Conservation (phyloP, 2,797 vertebrate genomes). For the Clarias pachynema region DNA sequence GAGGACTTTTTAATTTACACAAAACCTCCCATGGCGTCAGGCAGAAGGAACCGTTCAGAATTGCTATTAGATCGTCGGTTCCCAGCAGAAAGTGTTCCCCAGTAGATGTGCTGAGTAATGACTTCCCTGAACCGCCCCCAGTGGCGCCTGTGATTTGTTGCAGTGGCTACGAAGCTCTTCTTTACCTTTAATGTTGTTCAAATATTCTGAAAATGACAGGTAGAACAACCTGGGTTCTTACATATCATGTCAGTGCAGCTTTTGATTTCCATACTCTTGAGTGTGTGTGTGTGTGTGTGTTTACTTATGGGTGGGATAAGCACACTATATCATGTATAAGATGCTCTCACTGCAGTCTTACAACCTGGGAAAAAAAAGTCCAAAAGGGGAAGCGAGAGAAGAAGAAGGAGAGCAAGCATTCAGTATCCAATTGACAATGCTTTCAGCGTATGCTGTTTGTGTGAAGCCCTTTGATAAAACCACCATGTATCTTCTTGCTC, state of each 20-base stretch:
- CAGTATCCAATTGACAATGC: constrained; percentile 44
- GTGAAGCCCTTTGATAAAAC: constrained; percentile 56
- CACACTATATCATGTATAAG: constrained; percentile 47
- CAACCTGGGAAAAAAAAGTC: constrained; percentile 8
- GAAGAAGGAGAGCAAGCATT: constrained; percentile 11
- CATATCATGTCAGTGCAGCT: constrained; percentile 15
- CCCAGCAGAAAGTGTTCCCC: constrained; percentile 16
- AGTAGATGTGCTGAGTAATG: constrained; percentile 45
- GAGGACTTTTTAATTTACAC: constrained; percentile 35
- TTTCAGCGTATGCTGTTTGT: constrained; percentile 43
- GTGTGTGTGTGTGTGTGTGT: not conserved
- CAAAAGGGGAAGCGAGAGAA: not conserved
- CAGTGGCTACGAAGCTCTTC: constrained; percentile 16
- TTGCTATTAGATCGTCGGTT: constrained; percentile 24
- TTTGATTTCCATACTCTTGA: constrained; percentile 35
- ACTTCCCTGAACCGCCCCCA: constrained; percentile 20
- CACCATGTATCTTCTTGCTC: constrained; percentile 52
- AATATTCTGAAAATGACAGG: constrained; percentile 15
- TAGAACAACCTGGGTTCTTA: not conserved
- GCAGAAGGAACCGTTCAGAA: constrained; percentile 10
- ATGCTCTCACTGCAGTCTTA: constrained; percentile 40
- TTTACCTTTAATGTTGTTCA: constrained; percentile 33
- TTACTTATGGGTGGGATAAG: constrained; percentile 39
- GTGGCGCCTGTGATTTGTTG: constrained; percentile 12
- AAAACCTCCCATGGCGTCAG: constrained; percentile 21